phyloP scores from a whole-genome alignment of 2,797 vertebrate genomes.

The Pogonophryne albipinna region DNA sequence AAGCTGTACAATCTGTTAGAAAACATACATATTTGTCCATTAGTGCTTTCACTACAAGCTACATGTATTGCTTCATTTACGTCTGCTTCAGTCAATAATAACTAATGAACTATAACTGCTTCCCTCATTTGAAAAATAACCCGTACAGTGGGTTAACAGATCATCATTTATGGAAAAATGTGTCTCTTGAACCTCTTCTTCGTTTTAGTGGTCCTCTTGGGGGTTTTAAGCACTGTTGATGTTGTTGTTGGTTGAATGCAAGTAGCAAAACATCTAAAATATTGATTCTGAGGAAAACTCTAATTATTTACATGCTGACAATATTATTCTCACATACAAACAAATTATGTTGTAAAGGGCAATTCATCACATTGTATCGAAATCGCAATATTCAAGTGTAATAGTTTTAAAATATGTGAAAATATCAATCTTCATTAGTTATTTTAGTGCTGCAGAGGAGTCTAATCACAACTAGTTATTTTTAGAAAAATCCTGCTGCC shows the following conservation, averaged over 20 bases:
- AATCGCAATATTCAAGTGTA: no score
- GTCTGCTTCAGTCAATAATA: background rate
- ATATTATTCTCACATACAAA: background rate
- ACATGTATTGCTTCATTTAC: background rate
- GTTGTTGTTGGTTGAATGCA: background rate
- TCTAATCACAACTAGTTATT: no score
- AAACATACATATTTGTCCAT: background rate
- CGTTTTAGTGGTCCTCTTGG: background rate
- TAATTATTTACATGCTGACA: background rate
- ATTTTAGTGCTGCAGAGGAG: no score
- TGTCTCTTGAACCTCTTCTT: background rate
- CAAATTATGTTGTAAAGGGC: no score
- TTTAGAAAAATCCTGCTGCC: no score
- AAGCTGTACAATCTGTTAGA: background rate
- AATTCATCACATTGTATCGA: no score
- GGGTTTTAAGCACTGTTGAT: background rate
- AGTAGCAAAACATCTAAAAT: no score
- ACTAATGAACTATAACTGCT: background rate
- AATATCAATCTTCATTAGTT: no score
- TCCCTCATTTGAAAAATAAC: background rate
- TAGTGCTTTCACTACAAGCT: background rate
- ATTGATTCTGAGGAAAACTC: background rate
- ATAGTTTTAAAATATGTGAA: no score
- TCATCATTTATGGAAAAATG: background rate
- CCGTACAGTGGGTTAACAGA: background rate